Evolutionary conservation across 2,888 invertebrate genomes (phyloP), one percentile per base, ranked within the genome.

Genomic region (Melikaiella ostensackeni): DNA sequence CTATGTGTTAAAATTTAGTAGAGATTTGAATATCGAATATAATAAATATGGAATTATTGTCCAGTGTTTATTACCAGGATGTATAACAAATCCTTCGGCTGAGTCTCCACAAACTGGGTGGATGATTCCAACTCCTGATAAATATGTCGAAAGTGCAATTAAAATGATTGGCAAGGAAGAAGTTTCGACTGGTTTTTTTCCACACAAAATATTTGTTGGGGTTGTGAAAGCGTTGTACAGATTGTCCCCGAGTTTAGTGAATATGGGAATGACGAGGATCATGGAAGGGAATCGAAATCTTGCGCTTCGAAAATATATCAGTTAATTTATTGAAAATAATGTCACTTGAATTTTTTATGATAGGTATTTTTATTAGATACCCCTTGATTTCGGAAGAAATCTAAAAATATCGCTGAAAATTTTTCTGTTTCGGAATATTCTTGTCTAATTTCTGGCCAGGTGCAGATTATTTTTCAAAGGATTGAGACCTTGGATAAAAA

Each of bases 11-110:
- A 97, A 97, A 91, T 95, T 97, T 86, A 94, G 95, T 1, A 94
- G 94, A 80, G 96, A 96, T 83, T 91, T 97, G 55, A 93, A 94
- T 27, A 93, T 94, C 79, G 97, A 97, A 87, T 97, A 97, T 88
- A 91, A 92, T 27, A 94, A 94, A 77, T 92, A 93, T 57, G 96
- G 96, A 7, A 94, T 97, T 59, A 93, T 94, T 24, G 92, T 97
- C 24, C 97, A 98, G 92, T 95, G 96, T 88, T 93, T 98, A 0
- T 92, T 95, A 79, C 98, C 98, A 0, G 97, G 96, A 4, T 97
- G 96, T 85, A 97, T 98, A 1, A 96, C 96, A 50, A 97, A 97
- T 13, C 97, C 97, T 86, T 96, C 97, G 95, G 95, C 95, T 16
- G 95, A 96, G 84, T 95, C 97, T 74, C 80, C 83, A 9, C 81